A percentile compares a stretch with the other conserved stretches of the same genome.
Conservation (phyloP, 2,113 vertebrate species). For the Bettongia penicillata region DNA sequence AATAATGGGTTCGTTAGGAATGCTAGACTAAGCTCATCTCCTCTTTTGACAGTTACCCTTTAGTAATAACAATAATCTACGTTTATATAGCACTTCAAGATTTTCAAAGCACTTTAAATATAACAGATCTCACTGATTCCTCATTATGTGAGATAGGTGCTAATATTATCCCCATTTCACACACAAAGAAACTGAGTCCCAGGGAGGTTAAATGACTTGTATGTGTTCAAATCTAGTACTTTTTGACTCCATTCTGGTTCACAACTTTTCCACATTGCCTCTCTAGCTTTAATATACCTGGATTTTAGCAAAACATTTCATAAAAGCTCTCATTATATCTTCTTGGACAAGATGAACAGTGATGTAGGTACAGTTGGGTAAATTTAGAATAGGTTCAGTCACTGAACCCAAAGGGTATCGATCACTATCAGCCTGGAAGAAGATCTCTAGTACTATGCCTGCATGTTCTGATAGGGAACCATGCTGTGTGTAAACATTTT, state of each 20-base stretch:
- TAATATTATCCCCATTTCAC: background rate
- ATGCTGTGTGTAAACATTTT: background rate
- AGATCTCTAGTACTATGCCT: background rate
- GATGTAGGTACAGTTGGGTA: background rate
- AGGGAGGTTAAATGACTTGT: background rate
- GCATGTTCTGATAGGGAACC: background rate
- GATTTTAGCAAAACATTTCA: background rate
- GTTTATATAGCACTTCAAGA: background rate
- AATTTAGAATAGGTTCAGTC: background rate
- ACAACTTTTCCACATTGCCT: background rate
- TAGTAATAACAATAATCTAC: background rate
- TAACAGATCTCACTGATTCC: background rate
- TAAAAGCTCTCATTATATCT: background rate
- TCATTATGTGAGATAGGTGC: background rate
- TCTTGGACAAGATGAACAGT: background rate
- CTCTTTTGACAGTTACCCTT: background rate
- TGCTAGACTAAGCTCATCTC: background rate
- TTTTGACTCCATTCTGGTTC: background rate
- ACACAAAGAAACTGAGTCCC: background rate
- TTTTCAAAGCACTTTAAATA: background rate
- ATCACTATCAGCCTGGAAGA: background rate
- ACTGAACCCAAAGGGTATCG: background rate
- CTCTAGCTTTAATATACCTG: background rate
- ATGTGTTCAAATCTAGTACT: background rate
- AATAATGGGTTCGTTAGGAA: background rate